Evolutionary conservation across 2,888 invertebrate genomes (phyloP), one percentile per base, ranked within the genome.

Genomic region (Coremacera marginata): DNA sequence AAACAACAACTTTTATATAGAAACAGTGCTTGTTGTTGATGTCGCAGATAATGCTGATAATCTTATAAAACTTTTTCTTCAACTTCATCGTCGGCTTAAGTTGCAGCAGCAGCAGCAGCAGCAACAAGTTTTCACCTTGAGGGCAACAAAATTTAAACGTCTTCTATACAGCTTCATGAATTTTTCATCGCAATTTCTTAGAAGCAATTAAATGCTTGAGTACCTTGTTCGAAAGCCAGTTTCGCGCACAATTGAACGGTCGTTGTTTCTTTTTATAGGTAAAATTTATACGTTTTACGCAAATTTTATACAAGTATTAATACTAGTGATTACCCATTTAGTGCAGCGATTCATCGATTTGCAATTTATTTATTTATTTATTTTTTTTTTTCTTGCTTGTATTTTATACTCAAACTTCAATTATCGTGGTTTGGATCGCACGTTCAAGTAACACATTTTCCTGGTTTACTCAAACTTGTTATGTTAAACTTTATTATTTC

Each of bases 361-460:
- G 57, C 22, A 60, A 60, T n/a, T n/a, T n/a, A n/a, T n/a, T n/a
- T n/a, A n/a, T 22, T 22, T 22, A 5, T 57, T 22, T 5, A 5
- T 34, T 37, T 34, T n/a, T 22, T 27, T 34, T 63, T 11, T 11
- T 60, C 9, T 19, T 5, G 31, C n/a, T n/a, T n/a, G n/a, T 55
- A 55, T 19, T 55, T 55, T 60, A 25, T 60, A 7, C 57, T 27
- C 57, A 14, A 5, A 60, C 27, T 60, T 65, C 65, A 67, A 67
- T 67, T 37, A 37, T 67, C 44, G 11, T 14, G 27, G 31, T 57
- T 67, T 44, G 52, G 22, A 81, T 81, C 82, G 81, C 82, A 81
- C 81, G 83, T 80, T 82, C 83, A 83, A 83, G 84, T 83, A 85
- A 84, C 85, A 85, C 85, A 85, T 81, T 82, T 84, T 81, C 83